phyloP scores from a whole-genome alignment of 2,113 vertebrate species.

The Equus przewalskii region DNA sequence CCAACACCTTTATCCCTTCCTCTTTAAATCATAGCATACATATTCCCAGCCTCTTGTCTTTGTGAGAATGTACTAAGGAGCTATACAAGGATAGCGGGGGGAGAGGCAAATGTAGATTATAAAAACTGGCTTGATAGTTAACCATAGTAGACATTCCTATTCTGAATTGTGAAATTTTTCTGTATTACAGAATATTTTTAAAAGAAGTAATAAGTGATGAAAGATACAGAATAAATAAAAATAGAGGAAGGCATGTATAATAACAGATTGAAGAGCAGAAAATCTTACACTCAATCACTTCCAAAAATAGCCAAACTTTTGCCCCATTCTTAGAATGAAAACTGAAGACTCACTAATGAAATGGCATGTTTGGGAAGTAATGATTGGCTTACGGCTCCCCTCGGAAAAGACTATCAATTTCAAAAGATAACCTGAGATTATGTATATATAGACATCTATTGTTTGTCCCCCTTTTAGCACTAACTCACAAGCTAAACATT shows the following conservation, averaged over 20 bases:
- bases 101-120: not conserved
- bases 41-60: not conserved
- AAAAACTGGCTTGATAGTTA: conserved; percentile 46
- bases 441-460: not conserved
- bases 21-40: conserved; percentile 37
- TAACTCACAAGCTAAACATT: conserved; percentile 54
- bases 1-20: conserved; percentile 35
- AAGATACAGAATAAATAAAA: conserved; percentile 21
- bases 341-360: conserved; percentile 40
- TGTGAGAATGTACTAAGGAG: conserved; percentile 26
- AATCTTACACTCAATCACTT: not conserved
- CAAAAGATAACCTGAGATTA: conserved; percentile 17
- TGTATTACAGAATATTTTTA: not conserved
- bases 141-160: not conserved
- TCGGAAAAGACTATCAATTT: conserved; percentile 14
- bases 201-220: conserved; percentile 32
- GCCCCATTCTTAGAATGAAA: conserved; percentile 25
- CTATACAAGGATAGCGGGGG: not conserved
- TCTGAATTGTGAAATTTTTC: conserved; percentile 27
- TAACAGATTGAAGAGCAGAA: conserved; percentile 25
- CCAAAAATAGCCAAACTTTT: not conserved
- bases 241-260: not conserved
- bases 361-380: conserved; percentile 24
- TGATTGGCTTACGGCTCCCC: not conserved
- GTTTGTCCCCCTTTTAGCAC: not conserved